phyloP scores from a whole-genome alignment of 1,140 invertebrate genomes.

The Drosophila burlai region DNA sequence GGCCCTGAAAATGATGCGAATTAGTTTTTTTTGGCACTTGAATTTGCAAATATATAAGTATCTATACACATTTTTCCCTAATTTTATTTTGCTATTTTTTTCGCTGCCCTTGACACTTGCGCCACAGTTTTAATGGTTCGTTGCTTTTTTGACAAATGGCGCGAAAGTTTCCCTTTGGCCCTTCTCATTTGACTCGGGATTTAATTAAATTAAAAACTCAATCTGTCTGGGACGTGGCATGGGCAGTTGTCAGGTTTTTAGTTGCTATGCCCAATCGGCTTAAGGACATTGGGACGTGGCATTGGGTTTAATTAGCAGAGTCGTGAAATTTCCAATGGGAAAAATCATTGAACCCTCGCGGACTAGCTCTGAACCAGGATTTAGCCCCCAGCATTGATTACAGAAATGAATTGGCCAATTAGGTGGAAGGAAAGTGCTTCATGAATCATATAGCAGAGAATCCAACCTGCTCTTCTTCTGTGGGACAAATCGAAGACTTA shows the following conservation, averaged over 20 bases:
- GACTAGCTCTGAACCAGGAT: neutral
- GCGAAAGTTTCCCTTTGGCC: conserved; percentile 32
- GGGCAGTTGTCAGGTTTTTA: conserved; percentile 58
- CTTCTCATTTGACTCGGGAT: conserved; percentile 29
- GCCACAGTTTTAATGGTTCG: conserved; percentile 47
- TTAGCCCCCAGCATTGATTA: conserved; percentile 15
- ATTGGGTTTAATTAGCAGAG: conserved; percentile 31
- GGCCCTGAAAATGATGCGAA: conserved; percentile 65
- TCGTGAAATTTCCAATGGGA: neutral
- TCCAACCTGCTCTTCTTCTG: conserved; percentile 9
- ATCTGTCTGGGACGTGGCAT: conserved; percentile 29
- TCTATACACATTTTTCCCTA: neutral
- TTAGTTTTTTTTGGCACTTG: conserved; percentile 23
- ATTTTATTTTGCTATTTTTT: conserved; percentile 3
- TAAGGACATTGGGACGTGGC: neutral
- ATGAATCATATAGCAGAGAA: conserved; percentile 27
- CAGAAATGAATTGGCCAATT: conserved; percentile 36
- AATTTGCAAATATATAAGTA: conserved; percentile 6
- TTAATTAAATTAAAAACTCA: conserved; percentile 63
- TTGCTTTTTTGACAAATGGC: conserved; percentile 56
- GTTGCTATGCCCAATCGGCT: conserved; percentile 40
- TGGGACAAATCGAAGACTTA: conserved; percentile 29
- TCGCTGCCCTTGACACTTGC: conserved; percentile 15
- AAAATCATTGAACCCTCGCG: conserved; percentile 37
- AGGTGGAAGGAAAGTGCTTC: conserved; percentile 21